Evolutionary conservation across 2,888 invertebrate species (phyloP).

Genomic region (Druceiella hillmani): DNA sequence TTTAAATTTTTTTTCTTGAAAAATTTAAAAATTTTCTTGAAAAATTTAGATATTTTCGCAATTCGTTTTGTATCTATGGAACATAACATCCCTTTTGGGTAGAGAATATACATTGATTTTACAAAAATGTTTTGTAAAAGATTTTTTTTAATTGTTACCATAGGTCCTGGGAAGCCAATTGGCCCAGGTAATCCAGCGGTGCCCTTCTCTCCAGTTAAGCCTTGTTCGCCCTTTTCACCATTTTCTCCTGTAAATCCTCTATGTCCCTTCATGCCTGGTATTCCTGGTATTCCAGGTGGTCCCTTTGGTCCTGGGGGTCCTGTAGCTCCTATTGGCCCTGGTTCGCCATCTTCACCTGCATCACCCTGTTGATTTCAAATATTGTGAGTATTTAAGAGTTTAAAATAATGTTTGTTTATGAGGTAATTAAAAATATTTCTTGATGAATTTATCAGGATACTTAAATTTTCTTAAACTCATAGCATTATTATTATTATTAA

Average conservation of each 20-base stretch:
- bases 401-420: background rate
- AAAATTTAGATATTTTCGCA: no score
- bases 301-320: conserved; percentile 74
- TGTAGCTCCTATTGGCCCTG: conserved; percentile 63
- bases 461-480: background rate
- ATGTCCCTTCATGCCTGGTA: conserved; percentile 80
- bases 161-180: conserved; percentile 66
- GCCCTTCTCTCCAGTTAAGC: conserved; percentile 71
- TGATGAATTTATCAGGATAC: background rate
- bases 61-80: no score
- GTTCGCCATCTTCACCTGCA: conserved; percentile 75
- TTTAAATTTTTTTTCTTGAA: background rate
- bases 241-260: conserved; percentile 74
- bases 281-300: conserved; percentile 65
- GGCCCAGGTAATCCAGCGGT: conserved; percentile 59
- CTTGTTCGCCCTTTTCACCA: conserved; percentile 78
- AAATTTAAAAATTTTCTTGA: no score
- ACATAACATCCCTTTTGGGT: no score
- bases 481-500: no score
- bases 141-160: conserved; percentile 43
- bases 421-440: background rate
- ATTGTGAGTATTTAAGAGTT: background rate
- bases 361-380: conserved; percentile 52
- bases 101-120: no score
- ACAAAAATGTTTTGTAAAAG: no score